These are phyloP conservation scores for Thaumatotibia leucotreta DNA, from an alignment of 1,140 invertebrate genomes.

Conservation along the genomic window DNA sequence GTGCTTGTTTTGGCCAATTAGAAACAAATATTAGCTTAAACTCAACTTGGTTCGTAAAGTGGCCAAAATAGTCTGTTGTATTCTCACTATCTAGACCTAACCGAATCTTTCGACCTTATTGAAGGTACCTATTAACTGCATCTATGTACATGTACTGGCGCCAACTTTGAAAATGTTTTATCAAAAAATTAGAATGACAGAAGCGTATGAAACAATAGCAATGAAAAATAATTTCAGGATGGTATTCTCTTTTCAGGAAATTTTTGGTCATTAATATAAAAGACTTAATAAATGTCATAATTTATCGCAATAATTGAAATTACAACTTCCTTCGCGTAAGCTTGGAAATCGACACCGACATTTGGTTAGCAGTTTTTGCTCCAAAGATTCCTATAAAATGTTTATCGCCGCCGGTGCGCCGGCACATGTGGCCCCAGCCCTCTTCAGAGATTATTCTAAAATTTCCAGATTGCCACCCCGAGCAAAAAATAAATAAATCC, in stretches of 20 bases:
- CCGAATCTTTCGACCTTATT: no score
- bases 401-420: slow-evolving; percentile 57
- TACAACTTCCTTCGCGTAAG: slow-evolving; percentile 12
- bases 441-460: slow-evolving; percentile 69
- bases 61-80: background rate
- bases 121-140: no score
- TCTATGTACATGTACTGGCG: no score
- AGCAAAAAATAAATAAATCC: slow-evolving; percentile 68
- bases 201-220: background rate
- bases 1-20: background rate
- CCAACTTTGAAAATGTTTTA: no score
- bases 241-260: background rate
- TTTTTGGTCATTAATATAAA: background rate
- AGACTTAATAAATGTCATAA: background rate
- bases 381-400: slow-evolving; percentile 71
- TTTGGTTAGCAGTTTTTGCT: slow-evolving; percentile 21
- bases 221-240: background rate
- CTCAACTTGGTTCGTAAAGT: background rate
- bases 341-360: slow-evolving; percentile 13
- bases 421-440: slow-evolving; percentile 53
- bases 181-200: background rate
- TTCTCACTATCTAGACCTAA: background rate
- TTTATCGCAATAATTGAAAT: background rate
- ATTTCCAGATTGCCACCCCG: slow-evolving; percentile 73
- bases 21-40: background rate